Evolutionary conservation across 2,888 invertebrate genomes (phyloP), one percentile per base, ranked within the genome.

Genomic region (Brassicogethes aeneus): DNA sequence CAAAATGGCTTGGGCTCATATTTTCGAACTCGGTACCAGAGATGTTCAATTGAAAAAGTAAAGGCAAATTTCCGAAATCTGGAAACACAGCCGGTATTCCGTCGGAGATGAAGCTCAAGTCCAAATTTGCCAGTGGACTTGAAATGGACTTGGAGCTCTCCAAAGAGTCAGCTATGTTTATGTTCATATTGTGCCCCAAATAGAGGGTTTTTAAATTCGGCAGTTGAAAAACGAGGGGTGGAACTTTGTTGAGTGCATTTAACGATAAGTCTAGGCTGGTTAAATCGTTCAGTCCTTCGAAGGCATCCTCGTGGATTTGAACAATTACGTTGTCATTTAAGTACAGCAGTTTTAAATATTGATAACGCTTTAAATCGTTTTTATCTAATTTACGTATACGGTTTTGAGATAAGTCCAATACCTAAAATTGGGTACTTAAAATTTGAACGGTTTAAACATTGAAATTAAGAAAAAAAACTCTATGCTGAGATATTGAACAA

Each of bases 241-340:
- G 64, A n/a, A 66, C 33, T 40, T 55, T 55, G 2, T 48, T 40
- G 14, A 66, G 41, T 1, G 53, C 57, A 39, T 64, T 66, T 16
- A 54, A 34, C 2, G 66, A 60, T 36, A 67, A 46, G 46, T 67
- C 67, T 15, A 67, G 45, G 2, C 59, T 59, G 14, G 51, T 50
- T 33, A 67, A 50, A 33, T 51, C 43, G 14, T 51, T 42, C 41
- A 55, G 42, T 15, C 55, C 61, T n/a, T 48, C 42, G 34, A 67
- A 62, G 1, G 56, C 48, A 13, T 62, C 57, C 3, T 60, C 57
- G 15, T 64, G 57, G 14, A 66, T 53, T 8, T 54, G 51, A 7
- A 48, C 50, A 40, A 67, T 47, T 23, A 60, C 40, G 44, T 67
- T 67, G 34, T 67, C 67, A 12, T 50, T 53, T 56, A 67, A 61